Evolutionary conservation across 1,140 invertebrate species (phyloP).

Genomic region (Prorops nasuta): DNA sequence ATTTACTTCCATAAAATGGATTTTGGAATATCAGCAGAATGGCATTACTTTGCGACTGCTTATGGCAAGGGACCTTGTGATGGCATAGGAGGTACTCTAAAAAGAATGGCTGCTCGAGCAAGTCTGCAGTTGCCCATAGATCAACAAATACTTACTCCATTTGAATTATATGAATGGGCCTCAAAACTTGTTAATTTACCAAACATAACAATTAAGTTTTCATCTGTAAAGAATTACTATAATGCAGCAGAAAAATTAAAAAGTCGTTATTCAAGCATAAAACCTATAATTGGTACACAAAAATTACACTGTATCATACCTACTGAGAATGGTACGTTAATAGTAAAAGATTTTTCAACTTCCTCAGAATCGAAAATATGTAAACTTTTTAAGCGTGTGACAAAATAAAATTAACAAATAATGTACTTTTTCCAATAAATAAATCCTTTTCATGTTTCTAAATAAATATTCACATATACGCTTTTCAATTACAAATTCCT

Average conservation of each 20-base stretch:
- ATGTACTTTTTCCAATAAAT: no score
- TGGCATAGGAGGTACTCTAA: conserved; percentile 9
- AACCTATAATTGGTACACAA: conserved; percentile 8
- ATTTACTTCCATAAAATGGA: conserved; percentile 1
- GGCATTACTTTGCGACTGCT: not conserved
- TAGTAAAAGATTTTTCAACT: not conserved
- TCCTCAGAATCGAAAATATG: not conserved
- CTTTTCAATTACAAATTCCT: no score
- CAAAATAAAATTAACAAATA: no score
- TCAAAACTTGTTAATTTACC: conserved; percentile 4
- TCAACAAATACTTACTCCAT: conserved; percentile 10
- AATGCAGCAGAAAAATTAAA: not conserved
- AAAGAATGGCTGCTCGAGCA: conserved; percentile 2
- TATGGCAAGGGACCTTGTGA: conserved; percentile 9
- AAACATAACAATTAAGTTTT: conserved; percentile 10
- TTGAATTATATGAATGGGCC: conserved; percentile 12
- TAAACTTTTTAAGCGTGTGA: no score
- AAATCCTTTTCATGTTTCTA: no score
- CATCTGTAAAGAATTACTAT: conserved; percentile 1
- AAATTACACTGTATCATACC: conserved; percentile 9
- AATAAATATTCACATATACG: no score
- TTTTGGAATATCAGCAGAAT: conserved; percentile 6
- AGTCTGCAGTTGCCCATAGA: conserved; percentile 9
- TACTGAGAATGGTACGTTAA: not conserved
- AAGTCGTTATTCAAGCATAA: conserved; percentile 1